A percentile compares a stretch with the other conserved stretches of the same genome.
phyloP scores from a whole-genome alignment of 2,113 vertebrate species.

The Todiramphus saurophagus region DNA sequence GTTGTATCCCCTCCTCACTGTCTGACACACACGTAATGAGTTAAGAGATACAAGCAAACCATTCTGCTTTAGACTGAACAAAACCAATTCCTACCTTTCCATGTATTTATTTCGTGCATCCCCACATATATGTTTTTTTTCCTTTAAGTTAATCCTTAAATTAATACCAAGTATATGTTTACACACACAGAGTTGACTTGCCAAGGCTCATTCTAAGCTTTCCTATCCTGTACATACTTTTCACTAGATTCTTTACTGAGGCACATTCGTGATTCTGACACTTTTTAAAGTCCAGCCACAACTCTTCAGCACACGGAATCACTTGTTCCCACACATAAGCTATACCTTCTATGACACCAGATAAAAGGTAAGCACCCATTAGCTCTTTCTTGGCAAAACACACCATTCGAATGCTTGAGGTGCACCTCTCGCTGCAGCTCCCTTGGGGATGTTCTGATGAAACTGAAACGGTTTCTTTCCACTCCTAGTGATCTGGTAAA shows the following conservation, averaged over 20 bases:
- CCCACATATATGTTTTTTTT: not conserved
- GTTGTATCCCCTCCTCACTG: not conserved
- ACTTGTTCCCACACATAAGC: not conserved
- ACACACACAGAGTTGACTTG: not conserved
- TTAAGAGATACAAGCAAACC: not conserved
- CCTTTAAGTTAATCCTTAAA: not conserved
- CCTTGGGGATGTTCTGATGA: too few relatives aligned
- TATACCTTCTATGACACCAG: not conserved
- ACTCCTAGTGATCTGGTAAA: too few relatives aligned
- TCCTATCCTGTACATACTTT: not conserved
- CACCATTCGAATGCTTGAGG: too few relatives aligned
- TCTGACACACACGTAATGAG: not conserved
- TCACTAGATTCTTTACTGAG: not conserved
- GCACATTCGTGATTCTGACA: not conserved
- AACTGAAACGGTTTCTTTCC: too few relatives aligned
- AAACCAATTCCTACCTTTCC: not conserved
- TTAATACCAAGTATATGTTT: not conserved
- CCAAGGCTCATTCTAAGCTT: not conserved
- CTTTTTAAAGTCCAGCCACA: not conserved
- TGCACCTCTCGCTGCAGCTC: too few relatives aligned
- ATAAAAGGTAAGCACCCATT: not conserved
- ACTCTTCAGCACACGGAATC: not conserved
- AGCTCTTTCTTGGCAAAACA: not conserved
- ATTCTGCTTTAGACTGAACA: not conserved
- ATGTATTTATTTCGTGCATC: not conserved